These are phyloP conservation scores for Hirudinaria manillensis DNA, from an alignment of 2,888 invertebrate genomes.

Conservation along the genomic window DNA sequence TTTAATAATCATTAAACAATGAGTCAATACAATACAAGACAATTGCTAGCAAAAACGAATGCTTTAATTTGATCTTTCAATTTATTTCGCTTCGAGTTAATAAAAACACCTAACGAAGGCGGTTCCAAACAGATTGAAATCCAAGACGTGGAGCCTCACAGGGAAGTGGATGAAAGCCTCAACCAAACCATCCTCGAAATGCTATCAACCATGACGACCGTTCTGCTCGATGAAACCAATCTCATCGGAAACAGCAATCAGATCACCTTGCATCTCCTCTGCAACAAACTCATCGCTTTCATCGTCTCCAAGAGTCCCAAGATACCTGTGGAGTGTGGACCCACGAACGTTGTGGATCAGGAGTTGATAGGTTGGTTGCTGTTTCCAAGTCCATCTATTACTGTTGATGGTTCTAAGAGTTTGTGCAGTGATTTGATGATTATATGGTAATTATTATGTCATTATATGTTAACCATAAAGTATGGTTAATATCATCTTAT, in stretches of 20 bases:
- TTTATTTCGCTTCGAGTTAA: not conserved
- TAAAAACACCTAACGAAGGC: not conserved
- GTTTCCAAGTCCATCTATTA: too few species aligned
- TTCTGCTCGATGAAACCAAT: conserved; percentile 1
- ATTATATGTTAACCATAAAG: too few species aligned
- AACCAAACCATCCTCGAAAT: conserved; percentile 8
- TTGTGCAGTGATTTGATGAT: too few species aligned
- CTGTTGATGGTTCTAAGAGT: too few species aligned
- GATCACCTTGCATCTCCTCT: not conserved
- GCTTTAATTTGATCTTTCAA: not conserved
- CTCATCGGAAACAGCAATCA: not conserved
- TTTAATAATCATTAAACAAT: not conserved
- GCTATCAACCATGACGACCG: not conserved
- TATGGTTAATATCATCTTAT: too few species aligned
- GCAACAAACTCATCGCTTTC: not conserved
- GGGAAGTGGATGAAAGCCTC: not conserved
- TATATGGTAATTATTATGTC: too few species aligned
- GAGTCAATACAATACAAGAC: not conserved
- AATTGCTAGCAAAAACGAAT: too few species aligned
- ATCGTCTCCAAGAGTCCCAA: not conserved
- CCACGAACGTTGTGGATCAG: too few species aligned
- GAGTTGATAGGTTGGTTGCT: too few species aligned
- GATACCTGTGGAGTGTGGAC: too few species aligned
- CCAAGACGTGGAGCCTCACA: conserved; percentile 15
- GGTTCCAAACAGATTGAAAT: not conserved